Conservation (phyloP, 2,888 invertebrate species). For the Leptodirus hochenwartii region DNA sequence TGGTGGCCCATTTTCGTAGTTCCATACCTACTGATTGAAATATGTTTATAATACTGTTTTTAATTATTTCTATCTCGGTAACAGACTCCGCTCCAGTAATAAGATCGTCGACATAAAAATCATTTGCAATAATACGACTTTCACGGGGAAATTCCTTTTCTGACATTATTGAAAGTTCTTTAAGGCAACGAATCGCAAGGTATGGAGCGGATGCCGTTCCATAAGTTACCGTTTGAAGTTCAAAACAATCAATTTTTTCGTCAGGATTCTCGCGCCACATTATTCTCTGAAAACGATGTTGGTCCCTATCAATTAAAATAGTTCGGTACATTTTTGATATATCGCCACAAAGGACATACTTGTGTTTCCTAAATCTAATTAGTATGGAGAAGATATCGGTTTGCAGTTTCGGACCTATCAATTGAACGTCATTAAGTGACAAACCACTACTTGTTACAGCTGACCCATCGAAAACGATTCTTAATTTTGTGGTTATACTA, state of each 20-base stretch:
- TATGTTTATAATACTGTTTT: no score
- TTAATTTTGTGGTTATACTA: slow-evolving; percentile 10
- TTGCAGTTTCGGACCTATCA: slow-evolving; percentile 12
- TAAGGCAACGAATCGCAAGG: slow-evolving; percentile 4
- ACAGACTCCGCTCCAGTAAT: no score
- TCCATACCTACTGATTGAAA: no score
- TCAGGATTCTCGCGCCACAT: slow-evolving; percentile 3
- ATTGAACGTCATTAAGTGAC: slow-evolving; percentile 10
- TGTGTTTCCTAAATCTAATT: slow-evolving; percentile 4
- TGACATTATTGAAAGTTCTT: not conserved
- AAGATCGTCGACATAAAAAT: no score
- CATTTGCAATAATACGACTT: not conserved
- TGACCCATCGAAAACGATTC: slow-evolving; percentile 13
- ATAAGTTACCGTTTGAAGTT: slow-evolving; percentile 5
- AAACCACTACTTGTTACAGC: slow-evolving; percentile 9
- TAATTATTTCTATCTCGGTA: no score
- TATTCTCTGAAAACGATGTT: slow-evolving; percentile 1
- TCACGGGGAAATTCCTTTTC: not conserved
- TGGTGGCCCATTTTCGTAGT: no score
- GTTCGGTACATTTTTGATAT: slow-evolving; percentile 6
- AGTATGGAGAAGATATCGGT: slow-evolving; percentile 7
- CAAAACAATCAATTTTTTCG: not conserved
- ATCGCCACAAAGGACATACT: slow-evolving; percentile 3
- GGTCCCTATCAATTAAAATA: not conserved
- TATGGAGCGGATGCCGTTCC: slow-evolving; percentile 5